Percentiles rank a stretch among this genome's conserved stretches.
Conservation (phyloP, 2,113 vertebrate genomes). For the Lagopus muta region DNA sequence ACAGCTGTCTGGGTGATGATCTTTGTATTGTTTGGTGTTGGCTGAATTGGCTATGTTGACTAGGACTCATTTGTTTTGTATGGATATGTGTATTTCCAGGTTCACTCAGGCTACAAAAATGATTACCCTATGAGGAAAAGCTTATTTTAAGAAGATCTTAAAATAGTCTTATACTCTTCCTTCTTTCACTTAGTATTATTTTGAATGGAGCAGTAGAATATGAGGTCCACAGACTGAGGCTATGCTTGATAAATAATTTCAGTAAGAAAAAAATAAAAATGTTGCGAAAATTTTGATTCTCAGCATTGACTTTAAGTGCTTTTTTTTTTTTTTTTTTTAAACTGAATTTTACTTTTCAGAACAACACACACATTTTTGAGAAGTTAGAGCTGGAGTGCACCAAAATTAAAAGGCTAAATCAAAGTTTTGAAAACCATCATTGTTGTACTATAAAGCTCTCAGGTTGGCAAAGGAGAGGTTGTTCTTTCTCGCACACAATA, state of each 20-base stretch:
- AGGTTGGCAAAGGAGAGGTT: neutral
- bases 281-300: neutral
- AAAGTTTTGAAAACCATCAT: neutral
- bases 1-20: neutral
- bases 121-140: neutral
- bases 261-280: neutral
- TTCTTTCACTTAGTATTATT: neutral
- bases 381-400: neutral
- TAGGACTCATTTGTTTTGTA: neutral
- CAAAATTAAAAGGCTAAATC: neutral
- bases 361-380: neutral
- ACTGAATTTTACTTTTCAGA: neutral
- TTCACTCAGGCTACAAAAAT: neutral
- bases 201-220: fast-evolving
- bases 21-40: neutral
- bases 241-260: neutral
- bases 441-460: neutral
- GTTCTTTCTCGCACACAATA: neutral
- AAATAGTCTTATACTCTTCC: neutral
- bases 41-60: neutral
- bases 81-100: neutral
- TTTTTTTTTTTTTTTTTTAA: neutral
- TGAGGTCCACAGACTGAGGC: neutral
- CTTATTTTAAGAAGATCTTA: neutral
- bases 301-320: neutral